These are phyloP conservation scores for Zosterops hypoxanthus DNA, from an alignment of 2,113 vertebrate species.

Conservation along the genomic window DNA sequence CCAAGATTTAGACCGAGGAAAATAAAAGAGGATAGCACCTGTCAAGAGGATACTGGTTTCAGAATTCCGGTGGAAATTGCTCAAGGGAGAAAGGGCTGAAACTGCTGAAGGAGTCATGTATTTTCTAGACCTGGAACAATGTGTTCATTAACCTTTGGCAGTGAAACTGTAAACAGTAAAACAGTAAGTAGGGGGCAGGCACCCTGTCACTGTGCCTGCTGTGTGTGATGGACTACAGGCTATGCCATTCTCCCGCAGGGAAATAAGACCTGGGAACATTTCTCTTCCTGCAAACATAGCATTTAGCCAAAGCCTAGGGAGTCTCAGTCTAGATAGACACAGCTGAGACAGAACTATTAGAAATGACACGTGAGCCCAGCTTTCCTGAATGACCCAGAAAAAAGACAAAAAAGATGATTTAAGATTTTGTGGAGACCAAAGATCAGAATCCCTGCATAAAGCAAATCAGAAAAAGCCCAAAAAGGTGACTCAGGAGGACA, in stretches of 20 bases:
- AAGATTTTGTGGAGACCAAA: background rate
- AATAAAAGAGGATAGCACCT: background rate
- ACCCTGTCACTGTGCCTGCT: slow-evolving; percentile 3
- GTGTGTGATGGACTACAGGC: background rate
- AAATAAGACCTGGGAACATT: background rate
- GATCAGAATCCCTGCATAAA: background rate
- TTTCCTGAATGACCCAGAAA: background rate
- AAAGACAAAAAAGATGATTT: background rate
- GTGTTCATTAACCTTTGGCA: slow-evolving; percentile 54
- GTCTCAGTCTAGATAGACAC: background rate
- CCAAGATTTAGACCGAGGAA: background rate
- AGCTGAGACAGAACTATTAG: background rate
- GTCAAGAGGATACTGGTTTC: background rate
- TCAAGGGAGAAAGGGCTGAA: background rate
- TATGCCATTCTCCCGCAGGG: background rate
- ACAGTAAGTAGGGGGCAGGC: background rate
- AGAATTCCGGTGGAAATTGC: background rate
- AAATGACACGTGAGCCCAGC: background rate
- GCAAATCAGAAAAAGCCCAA: background rate
- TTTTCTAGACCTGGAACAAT: background rate
- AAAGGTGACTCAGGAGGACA: fast-evolving
- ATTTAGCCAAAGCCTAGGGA: background rate
- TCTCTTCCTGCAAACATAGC: background rate
- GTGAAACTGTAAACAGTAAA: slow-evolving; percentile 36
- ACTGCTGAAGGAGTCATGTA: background rate